These are phyloP conservation scores for Platysternon megacephalum DNA, from an alignment of 2,113 vertebrate species.

Conservation along the genomic window DNA sequence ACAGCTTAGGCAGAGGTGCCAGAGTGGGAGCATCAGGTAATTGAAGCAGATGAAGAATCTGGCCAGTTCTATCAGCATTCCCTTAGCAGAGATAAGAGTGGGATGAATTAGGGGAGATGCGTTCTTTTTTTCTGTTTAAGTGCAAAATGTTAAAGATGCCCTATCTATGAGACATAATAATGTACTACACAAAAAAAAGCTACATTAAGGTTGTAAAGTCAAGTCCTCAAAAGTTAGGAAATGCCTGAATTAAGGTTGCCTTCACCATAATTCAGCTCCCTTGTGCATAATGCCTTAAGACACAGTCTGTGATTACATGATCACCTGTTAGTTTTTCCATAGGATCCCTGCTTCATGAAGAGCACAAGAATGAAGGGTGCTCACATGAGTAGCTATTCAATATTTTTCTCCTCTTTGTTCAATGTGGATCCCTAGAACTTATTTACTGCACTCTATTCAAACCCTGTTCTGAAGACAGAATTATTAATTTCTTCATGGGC, in stretches of 20 bases:
- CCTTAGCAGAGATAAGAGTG: too few species aligned
- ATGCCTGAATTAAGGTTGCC: background rate
- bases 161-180: background rate
- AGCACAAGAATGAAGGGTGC: background rate
- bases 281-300: background rate
- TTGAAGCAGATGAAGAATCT: background rate
- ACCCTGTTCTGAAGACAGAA: too few species aligned
- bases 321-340: background rate
- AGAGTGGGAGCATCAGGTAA: background rate
- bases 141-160: background rate
- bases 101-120: background rate
- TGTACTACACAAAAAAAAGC: background rate
- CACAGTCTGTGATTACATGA: background rate
- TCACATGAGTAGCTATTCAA: background rate
- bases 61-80: background rate
- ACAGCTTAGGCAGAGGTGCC: background rate
- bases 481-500: too few species aligned
- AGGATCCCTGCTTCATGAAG: background rate
- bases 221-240: too few species aligned
- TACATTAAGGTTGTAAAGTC: too few species aligned
- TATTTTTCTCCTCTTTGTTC: background rate
- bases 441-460: too few species aligned
- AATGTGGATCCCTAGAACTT: background rate
- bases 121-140: background rate
- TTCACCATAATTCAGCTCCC: background rate